These are phyloP conservation scores for Notospermus geniculatus DNA, from an alignment of 1,140 invertebrate species.

Conservation along the genomic window DNA sequence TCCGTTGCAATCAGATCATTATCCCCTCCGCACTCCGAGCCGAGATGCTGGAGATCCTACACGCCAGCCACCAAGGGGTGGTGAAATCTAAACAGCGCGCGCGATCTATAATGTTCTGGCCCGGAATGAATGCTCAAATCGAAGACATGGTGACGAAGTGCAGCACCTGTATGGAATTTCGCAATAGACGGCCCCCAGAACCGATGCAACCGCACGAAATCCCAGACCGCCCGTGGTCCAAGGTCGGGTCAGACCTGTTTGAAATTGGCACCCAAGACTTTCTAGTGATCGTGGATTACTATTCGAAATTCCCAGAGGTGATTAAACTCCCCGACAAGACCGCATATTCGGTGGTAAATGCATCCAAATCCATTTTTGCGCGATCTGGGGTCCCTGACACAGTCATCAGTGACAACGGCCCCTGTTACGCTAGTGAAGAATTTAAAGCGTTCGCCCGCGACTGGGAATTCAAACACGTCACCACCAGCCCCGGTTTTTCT, in stretches of 20 bases:
- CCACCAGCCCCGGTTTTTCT: constrained; percentile 36
- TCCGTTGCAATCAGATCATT: not conserved
- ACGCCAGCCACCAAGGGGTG: not conserved
- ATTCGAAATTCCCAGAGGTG: no score
- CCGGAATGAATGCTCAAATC: not conserved
- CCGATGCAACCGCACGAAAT: not conserved
- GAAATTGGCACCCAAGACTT: constrained; percentile 14
- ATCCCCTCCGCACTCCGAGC: not conserved
- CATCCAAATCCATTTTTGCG: constrained; percentile 17
- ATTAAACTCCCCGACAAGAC: no score
- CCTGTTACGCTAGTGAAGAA: constrained; percentile 45
- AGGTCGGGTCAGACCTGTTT: constrained; percentile 16
- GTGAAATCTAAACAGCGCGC: no score
- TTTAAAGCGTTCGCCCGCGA: constrained; percentile 51
- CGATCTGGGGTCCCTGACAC: constrained; percentile 24
- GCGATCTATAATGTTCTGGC: not conserved
- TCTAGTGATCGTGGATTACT: constrained; percentile 13
- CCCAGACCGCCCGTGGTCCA: constrained; percentile 19
- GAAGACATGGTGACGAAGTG: not conserved
- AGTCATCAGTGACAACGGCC: constrained; percentile 44
- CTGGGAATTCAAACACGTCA: constrained; percentile 50
- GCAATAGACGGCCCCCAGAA: not conserved
- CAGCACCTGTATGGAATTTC: no score
- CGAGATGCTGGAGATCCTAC: not conserved
- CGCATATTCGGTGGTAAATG: constrained; percentile 7